These are phyloP conservation scores for Aldrovandia affinis DNA, from an alignment of 2,797 vertebrate genomes.

Conservation along the genomic window DNA sequence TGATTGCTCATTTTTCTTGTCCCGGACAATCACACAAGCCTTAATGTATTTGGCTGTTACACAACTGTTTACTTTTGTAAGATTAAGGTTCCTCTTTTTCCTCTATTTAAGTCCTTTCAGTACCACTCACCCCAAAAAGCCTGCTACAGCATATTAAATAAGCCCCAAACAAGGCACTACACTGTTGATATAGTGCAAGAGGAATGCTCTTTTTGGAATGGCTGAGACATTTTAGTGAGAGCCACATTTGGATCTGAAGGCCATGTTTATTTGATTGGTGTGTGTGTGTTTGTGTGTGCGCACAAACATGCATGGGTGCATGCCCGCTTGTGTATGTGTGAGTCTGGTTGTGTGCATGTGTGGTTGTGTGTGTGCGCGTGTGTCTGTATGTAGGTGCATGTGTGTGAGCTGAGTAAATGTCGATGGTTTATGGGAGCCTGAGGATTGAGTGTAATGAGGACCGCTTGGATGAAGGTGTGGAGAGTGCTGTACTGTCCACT, in stretches of 20 bases:
- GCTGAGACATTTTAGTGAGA: background rate
- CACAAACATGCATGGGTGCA: no score
- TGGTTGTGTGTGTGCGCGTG: background rate
- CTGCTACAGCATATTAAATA: background rate
- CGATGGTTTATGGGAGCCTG: no score
- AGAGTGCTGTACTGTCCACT: constrained; percentile 59
- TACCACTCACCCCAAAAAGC: no score
- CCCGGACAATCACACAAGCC: no score
- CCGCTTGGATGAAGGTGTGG: constrained; percentile 57
- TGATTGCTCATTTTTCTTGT: no score
- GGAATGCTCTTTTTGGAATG: background rate
- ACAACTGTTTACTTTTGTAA: no score
- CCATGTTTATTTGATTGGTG: background rate
- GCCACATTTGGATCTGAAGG: background rate
- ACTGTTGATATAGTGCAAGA: background rate
- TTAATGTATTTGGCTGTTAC: no score
- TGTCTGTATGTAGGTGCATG: background rate
- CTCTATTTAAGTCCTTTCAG: no score
- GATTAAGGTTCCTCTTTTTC: no score
- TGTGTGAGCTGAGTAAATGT: background rate
- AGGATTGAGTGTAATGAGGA: constrained; percentile 11
- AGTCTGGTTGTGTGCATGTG: background rate
- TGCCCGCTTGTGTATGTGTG: background rate
- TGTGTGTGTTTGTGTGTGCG: constrained; percentile 3
- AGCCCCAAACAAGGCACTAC: background rate